phyloP scores from a whole-genome alignment of 2,797 vertebrate genomes.

The Platalea minor region DNA sequence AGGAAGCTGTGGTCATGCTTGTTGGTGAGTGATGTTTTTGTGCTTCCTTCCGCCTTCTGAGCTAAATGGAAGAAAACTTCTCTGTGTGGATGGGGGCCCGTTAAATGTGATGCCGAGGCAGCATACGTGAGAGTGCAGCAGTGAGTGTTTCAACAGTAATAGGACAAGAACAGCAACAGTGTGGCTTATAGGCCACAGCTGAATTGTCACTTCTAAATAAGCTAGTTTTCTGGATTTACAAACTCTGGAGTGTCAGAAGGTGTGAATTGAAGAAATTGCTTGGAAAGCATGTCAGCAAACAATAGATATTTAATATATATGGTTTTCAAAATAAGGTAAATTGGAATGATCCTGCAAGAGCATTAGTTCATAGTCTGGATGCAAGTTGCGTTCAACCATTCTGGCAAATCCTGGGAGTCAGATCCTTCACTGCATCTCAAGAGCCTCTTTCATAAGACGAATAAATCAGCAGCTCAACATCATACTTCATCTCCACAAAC shows the following conservation, averaged over 20 bases:
- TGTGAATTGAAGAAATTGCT: background rate
- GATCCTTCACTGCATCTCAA: background rate
- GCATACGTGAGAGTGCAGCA: background rate
- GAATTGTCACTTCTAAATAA: background rate
- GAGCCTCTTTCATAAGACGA: background rate
- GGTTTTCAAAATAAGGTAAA: background rate
- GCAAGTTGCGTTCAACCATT: background rate
- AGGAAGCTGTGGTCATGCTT: background rate
- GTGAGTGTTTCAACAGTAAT: background rate
- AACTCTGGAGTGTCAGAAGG: background rate
- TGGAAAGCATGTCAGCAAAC: background rate
- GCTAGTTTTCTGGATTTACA: background rate
- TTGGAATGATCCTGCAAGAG: background rate
- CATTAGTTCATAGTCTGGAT: background rate
- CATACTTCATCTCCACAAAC: background rate
- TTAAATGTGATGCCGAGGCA: background rate
- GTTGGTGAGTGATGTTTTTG: background rate
- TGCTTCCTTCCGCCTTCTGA: background rate
- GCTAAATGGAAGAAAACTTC: background rate
- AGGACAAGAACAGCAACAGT: background rate
- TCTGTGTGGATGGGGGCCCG: background rate
- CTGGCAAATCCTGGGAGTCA: background rate
- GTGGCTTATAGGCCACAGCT: background rate
- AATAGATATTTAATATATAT: background rate
- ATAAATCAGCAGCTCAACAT: background rate